Percentiles rank a stretch among this genome's conserved stretches.
phyloP scores from a whole-genome alignment of 2,797 vertebrate genomes.

The Silurus aristotelis region DNA sequence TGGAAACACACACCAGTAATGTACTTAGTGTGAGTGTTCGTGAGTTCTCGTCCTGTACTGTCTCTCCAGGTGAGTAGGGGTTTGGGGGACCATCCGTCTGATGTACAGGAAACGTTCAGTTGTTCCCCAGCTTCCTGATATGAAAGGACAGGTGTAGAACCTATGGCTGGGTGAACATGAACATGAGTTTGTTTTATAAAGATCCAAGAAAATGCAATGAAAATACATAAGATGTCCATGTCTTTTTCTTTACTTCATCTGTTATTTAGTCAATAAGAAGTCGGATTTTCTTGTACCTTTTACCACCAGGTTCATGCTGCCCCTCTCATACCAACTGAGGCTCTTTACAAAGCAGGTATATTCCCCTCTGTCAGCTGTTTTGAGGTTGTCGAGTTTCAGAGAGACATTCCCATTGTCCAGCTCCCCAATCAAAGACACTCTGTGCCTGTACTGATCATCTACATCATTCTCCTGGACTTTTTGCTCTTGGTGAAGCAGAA shows the following conservation, averaged over 20 bases:
- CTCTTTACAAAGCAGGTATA: neutral
- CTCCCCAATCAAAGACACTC: constrained; percentile 10
- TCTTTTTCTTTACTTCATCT: too few species aligned
- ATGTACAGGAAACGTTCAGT: neutral
- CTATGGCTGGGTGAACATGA: neutral
- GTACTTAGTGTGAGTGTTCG: neutral
- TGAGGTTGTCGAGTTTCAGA: constrained; percentile 2
- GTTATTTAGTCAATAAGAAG: too few species aligned
- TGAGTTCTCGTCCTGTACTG: constrained; percentile 15
- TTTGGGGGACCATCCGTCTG: constrained; percentile 16
- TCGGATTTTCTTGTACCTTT: neutral
- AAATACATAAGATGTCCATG: too few species aligned
- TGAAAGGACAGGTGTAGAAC: neutral
- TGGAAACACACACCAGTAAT: neutral
- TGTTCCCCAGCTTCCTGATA: neutral
- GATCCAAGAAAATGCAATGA: too few species aligned
- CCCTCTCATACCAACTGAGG: neutral
- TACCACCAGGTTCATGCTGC: neutral
- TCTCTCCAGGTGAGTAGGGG: constrained; percentile 38
- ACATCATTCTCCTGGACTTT: neutral
- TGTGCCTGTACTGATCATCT: neutral
- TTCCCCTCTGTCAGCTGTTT: neutral
- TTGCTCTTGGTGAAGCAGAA: neutral
- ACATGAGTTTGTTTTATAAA: too few species aligned
- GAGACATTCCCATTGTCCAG: constrained; percentile 9